Conservation (phyloP, 2,113 vertebrate genomes). For the Peromyscus leucopus region DNA sequence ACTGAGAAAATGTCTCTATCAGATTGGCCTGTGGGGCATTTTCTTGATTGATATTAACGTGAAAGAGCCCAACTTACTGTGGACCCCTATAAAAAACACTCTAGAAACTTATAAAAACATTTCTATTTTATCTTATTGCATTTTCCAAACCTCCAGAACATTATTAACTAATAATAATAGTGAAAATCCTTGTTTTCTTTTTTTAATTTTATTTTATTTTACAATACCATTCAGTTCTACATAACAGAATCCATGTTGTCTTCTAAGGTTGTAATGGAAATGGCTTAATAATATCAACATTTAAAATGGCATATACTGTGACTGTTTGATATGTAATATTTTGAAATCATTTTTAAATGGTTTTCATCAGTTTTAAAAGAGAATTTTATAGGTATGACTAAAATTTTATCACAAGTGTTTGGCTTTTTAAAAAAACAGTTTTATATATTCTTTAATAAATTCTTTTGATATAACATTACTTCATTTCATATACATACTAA, state of each 20-base stretch:
- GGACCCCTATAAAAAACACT: not conserved
- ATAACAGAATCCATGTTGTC: not conserved
- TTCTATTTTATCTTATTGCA: not conserved
- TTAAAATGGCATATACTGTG: not conserved
- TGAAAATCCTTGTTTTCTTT: not conserved
- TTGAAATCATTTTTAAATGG: not conserved
- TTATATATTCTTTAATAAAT: not conserved
- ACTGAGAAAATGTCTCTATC: not conserved
- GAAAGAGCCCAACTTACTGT: not conserved
- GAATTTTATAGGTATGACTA: not conserved
- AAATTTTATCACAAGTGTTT: constrained; percentile 14
- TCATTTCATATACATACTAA: not conserved
- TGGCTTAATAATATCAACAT: not conserved
- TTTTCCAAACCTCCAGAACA: not conserved
- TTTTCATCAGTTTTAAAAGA: not conserved
- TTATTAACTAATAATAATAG: not conserved
- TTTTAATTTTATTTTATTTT: no score
- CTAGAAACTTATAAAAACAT: not conserved
- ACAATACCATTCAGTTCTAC: no score
- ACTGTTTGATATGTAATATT: not conserved
- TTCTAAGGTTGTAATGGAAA: not conserved
- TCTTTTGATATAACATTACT: not conserved
- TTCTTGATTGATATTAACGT: not conserved
- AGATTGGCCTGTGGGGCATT: not conserved
- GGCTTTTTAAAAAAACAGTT: not conserved